Percentiles rank a stretch among this genome's conserved stretches.
phyloP scores from a whole-genome alignment of 2,888 invertebrate genomes.

The Hipparchia semele region DNA sequence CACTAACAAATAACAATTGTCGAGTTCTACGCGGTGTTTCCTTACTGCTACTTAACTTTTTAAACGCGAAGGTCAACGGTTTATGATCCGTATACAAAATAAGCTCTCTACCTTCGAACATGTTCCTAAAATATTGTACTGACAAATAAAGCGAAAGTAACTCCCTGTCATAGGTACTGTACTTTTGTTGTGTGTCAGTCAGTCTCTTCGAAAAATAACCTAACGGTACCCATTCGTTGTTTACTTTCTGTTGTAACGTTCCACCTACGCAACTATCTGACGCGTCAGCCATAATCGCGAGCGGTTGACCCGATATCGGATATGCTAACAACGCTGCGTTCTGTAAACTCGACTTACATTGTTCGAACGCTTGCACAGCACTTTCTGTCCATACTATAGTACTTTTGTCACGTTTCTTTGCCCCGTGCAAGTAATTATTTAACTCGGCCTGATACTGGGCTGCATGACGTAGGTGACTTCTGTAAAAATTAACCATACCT shows the following conservation, averaged over 20 bases:
- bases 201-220: conserved; percentile 54
- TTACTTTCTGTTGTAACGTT: conserved; percentile 43
- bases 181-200: conserved; percentile 36
- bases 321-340: conserved; percentile 22
- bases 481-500: conserved; percentile 36
- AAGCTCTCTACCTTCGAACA: background rate
- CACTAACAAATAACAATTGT: background rate
- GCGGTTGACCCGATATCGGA: conserved; percentile 10
- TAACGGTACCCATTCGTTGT: conserved; percentile 40
- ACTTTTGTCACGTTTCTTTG: too few relatives aligned
- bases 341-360: background rate
- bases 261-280: conserved; percentile 32
- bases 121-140: conserved; percentile 3
- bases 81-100: background rate
- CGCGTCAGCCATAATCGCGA: conserved; percentile 28
- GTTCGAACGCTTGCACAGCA: too few relatives aligned
- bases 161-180: conserved; percentile 1
- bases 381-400: too few relatives aligned
- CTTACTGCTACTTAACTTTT: background rate
- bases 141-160: background rate
- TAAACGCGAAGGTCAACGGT: background rate
- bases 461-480: conserved; percentile 21
- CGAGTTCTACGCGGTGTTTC: background rate
- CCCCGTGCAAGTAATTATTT: too few relatives aligned
- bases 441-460: too few relatives aligned